Evolutionary conservation across 2,888 invertebrate species (phyloP).

Genomic region (Parasteatoda lunata): DNA sequence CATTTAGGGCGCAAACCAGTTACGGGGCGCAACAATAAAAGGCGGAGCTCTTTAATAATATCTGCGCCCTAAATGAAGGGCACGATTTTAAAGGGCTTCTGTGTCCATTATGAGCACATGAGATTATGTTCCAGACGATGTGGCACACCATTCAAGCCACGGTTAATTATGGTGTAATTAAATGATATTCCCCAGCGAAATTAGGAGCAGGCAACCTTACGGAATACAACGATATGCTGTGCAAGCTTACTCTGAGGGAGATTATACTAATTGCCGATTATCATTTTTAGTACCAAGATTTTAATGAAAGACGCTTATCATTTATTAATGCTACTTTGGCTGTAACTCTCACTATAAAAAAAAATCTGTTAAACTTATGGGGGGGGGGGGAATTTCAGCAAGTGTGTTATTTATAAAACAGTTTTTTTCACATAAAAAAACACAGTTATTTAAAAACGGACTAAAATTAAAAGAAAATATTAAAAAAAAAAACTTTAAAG

Average conservation of each 20-base stretch:
- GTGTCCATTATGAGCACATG: constrained; percentile 35
- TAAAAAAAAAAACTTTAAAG: no score
- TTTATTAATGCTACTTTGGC: no score
- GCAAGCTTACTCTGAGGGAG: constrained; percentile 26
- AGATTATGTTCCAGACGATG: constrained; percentile 40
- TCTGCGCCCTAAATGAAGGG: constrained; percentile 26
- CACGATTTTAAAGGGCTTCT: constrained; percentile 16
- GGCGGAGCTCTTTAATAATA: constrained; percentile 25
- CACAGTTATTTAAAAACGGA: no score
- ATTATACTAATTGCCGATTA: constrained; percentile 18
- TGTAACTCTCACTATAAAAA: no score
- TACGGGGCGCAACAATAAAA: constrained; percentile 19
- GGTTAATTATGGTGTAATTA: constrained; percentile 67
- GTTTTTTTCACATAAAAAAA: no score
- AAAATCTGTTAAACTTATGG: no score
- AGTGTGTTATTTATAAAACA: no score
- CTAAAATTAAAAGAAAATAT: no score
- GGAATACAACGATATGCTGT: constrained; percentile 39
- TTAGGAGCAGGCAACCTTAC: constrained; percentile 29
- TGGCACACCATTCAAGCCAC: constrained; percentile 49
- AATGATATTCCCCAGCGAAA: constrained; percentile 57
- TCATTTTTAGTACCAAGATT: background rate
- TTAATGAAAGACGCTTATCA: no score
- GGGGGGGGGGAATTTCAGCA: no score
- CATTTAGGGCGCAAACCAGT: constrained; percentile 9